Conservation (phyloP, 2,113 vertebrate genomes). For the Engraulis encrasicolus region DNA sequence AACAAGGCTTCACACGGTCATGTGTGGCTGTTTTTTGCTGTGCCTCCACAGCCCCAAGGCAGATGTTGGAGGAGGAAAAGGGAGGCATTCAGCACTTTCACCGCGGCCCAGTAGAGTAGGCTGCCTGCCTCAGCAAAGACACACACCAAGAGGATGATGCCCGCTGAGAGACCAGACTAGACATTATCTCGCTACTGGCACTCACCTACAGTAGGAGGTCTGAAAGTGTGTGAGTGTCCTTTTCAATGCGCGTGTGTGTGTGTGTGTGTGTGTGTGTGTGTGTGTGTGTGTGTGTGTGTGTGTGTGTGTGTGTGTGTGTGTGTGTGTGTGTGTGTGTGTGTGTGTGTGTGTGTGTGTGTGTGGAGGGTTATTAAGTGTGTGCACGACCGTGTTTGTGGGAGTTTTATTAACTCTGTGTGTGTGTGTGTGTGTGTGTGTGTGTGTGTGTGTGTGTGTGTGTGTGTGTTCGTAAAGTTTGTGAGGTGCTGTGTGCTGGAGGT, state of each 20-base stretch:
- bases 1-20: neutral
- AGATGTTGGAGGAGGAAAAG: neutral
- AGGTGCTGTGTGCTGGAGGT: neutral
- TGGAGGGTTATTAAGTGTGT: too few species aligned
- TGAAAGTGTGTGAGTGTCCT: conserved; percentile 7
- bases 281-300: conserved; percentile 6
- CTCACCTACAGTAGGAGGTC: neutral
- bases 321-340: neutral
- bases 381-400: too few species aligned
- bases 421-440: neutral
- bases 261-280: conserved; percentile 2
- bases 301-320: neutral
- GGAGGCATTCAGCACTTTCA: neutral
- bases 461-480: neutral
- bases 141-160: neutral
- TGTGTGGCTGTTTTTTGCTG: neutral
- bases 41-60: neutral
- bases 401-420: too few species aligned
- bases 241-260: neutral
- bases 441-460: neutral
- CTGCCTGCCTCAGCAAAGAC: neutral
- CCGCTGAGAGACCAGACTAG: neutral
- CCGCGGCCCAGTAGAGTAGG: neutral
- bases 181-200: neutral
- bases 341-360: too few species aligned